Evolutionary conservation across 2,113 vertebrate genomes (phyloP), one percentile per base, ranked within the genome.

Genomic region (Coturnix japonica): DNA sequence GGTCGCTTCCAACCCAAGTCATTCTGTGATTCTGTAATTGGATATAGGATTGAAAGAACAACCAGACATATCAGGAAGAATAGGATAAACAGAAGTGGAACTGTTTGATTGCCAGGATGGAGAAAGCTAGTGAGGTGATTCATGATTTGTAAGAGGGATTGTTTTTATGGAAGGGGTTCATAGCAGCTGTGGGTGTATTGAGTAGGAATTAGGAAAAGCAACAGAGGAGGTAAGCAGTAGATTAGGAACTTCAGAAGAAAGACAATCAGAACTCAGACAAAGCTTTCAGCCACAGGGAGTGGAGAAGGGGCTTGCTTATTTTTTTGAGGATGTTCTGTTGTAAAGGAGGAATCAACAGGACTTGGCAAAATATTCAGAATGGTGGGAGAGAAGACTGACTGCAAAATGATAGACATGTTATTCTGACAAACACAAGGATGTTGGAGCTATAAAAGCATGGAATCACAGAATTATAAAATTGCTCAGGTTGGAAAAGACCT

Each of bases 371-470:
- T 78, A 64, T 39, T 60, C 30, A 33, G 31, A 51, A 54, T 57
- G 33, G 88, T 94, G 49, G 70, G 95, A 94, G 77, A 85, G 41
- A 67, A 93, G 54, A 90, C 74, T 63, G 37, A 76, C 70, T 95
- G 9, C 61, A 85, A 95, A 87, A 73, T 89, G 28, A 75, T 66
- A 78, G 85, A 41, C 66, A 13, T 73, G 78, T 46, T 85, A 20
- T 82, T 83, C 63, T 92, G 63, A 73, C 33, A 81, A 93, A 84
- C 54, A 63, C 67, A 74, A 72, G 44, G 63, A 59, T 86, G 49
- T 30, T 90, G 77, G 59, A 91, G 67, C 77, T 90, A 44, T 69
- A 64, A 81, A 84, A 91, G 66, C 59, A 73, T 73, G 41, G 73
- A 41, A 41, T 41, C 39, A 41, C 39, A 11, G 39, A 41, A 41